These are phyloP conservation scores for Sceliomorpha sp. DNA, from an alignment of 2,888 invertebrate species.

Conservation along the genomic window DNA sequence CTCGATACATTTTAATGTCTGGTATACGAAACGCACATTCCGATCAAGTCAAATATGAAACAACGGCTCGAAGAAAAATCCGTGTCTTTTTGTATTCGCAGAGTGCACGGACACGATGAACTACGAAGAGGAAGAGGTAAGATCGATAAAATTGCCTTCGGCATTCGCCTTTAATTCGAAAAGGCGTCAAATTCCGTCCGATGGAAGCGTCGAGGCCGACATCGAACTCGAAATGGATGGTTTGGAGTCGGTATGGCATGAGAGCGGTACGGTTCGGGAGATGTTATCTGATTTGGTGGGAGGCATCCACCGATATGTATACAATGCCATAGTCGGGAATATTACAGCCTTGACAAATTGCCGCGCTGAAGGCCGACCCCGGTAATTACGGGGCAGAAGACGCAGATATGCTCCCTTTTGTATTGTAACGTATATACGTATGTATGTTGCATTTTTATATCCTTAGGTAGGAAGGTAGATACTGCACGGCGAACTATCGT, in stretches of 20 bases:
- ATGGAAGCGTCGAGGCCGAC: conserved; percentile 60
- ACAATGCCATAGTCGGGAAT: conserved; percentile 74
- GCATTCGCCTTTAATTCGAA: conserved; percentile 66
- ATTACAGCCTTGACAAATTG: conserved; percentile 80
- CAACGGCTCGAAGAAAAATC: too few species aligned
- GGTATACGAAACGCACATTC: too few species aligned
- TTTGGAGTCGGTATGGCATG: conserved; percentile 58
- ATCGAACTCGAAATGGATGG: conserved; percentile 66
- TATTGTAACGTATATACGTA: conserved; percentile 36
- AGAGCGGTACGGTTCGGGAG: conserved; percentile 53
- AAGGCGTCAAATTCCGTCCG: conserved; percentile 67
- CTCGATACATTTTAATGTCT: too few species aligned
- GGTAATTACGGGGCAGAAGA: conserved; percentile 76
- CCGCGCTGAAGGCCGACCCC: conserved; percentile 77
- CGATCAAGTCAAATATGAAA: too few species aligned
- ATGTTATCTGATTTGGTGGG: conserved; percentile 70
- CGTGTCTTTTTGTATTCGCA: too few species aligned
- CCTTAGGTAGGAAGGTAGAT: conserved; percentile 39
- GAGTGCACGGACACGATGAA: conserved; percentile 4
- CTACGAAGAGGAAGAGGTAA: conserved; percentile 37
- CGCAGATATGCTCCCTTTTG: conserved; percentile 57
- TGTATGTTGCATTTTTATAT: conserved; percentile 49
- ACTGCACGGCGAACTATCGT: conserved; percentile 29
- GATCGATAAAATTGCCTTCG: conserved; percentile 58
- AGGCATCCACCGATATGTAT: conserved; percentile 75